Evolutionary conservation across 2,113 vertebrate species (phyloP).

Genomic region (Chlamydotis undulata): DNA sequence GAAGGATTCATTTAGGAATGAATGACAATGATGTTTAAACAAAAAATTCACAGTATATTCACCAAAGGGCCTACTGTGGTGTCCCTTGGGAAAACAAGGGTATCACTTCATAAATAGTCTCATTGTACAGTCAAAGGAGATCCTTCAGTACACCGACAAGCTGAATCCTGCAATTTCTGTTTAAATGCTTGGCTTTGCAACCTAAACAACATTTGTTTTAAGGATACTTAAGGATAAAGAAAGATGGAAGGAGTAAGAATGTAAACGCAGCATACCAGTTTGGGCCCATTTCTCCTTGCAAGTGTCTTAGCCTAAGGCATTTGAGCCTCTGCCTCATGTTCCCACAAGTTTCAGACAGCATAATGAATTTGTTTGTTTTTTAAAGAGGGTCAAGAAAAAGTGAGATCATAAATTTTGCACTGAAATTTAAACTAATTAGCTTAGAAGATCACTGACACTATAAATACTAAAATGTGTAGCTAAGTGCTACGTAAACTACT

Average conservation of each 20-base stretch:
- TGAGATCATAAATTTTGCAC: not conserved
- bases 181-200: not conserved
- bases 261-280: not conserved
- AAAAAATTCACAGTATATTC: not conserved
- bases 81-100: not conserved
- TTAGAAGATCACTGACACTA: not conserved
- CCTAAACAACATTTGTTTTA: not conserved
- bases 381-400: not conserved
- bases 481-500: not conserved
- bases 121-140: not conserved
- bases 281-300: not conserved
- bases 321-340: not conserved
- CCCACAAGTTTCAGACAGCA: not conserved
- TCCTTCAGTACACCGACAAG: not conserved
- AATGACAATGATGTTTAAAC: not conserved
- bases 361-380: not conserved
- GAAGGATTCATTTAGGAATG: not conserved
- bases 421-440: not conserved
- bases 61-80: not conserved
- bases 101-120: not conserved
- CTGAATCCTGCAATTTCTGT: not conserved
- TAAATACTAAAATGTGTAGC: not conserved
- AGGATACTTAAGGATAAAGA: not conserved
- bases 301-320: not conserved
- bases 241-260: not conserved